Conservation (phyloP, 2,113 vertebrate species). For the Gavia stellata region DNA sequence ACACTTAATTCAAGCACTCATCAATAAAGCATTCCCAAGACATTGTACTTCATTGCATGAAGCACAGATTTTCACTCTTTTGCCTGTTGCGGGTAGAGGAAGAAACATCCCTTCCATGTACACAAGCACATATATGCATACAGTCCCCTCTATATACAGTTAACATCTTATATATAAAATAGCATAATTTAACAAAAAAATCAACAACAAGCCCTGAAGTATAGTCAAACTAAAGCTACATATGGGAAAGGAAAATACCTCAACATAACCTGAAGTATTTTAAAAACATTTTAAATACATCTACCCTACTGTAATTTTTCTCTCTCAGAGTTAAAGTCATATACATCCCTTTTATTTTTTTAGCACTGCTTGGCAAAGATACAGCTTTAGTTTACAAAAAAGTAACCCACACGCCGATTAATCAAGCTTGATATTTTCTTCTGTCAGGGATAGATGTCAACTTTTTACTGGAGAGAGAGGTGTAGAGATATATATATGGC, state of each 20-base stretch:
- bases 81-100: rapidly evolving
- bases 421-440: not conserved
- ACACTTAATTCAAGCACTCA: conserved; percentile 20
- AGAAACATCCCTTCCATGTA: not conserved
- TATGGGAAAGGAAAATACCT: not conserved
- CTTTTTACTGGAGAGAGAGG: no score
- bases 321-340: not conserved
- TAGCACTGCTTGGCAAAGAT: not conserved
- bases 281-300: not conserved
- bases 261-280: not conserved
- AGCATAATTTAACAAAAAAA: not conserved
- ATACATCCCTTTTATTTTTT: not conserved
- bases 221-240: rapidly evolving
- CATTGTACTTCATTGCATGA: not conserved
- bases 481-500: not conserved
- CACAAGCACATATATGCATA: not conserved
- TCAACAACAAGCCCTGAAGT: not conserved
- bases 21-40: conserved; percentile 29
- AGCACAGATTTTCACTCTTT: not conserved
- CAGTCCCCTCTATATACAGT: not conserved
- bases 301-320: not conserved
- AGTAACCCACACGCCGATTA: not conserved
- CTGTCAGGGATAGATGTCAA: no score
- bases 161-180: not conserved
- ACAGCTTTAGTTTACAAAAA: not conserved